Conservation (phyloP, 2,888 invertebrate species). For the Heliconius hortense region DNA sequence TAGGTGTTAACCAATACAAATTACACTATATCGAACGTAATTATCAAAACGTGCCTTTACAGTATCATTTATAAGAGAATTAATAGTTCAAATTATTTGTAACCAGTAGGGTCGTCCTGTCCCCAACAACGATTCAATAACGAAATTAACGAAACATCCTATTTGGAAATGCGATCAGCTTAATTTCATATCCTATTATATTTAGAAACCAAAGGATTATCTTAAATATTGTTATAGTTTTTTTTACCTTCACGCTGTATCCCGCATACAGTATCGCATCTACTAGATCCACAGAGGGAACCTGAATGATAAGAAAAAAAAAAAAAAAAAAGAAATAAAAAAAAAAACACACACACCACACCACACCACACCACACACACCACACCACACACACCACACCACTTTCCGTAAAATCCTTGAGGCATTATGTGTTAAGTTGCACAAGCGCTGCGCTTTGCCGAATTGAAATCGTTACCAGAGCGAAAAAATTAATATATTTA, state of each 20-base stretch:
- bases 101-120: conserved; percentile 35
- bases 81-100: conserved; percentile 34
- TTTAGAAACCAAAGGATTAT: conserved; percentile 3
- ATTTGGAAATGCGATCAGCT: conserved; percentile 6
- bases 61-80: conserved; percentile 33
- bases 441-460: too few species aligned
- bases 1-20: conserved; percentile 2
- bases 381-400: too few species aligned
- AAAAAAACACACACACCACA: too few species aligned
- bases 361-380: too few species aligned
- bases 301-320: too few species aligned
- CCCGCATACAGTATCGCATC: not conserved
- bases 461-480: too few species aligned
- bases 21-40: conserved; percentile 20
- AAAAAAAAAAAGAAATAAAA: too few species aligned
- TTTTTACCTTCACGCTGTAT: not conserved
- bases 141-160: conserved; percentile 26
- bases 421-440: too few species aligned
- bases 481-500: too few species aligned
- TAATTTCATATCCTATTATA: not conserved
- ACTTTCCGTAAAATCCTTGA: not conserved
- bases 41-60: conserved; percentile 24
- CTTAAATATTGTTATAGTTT: not conserved
- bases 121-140: conserved; percentile 35
- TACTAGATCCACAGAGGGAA: not conserved